A percentile compares a stretch with the other conserved stretches of the same genome.
phyloP scores from a whole-genome alignment of 1,140 invertebrate genomes.

The Protaetia brevitarsis region DNA sequence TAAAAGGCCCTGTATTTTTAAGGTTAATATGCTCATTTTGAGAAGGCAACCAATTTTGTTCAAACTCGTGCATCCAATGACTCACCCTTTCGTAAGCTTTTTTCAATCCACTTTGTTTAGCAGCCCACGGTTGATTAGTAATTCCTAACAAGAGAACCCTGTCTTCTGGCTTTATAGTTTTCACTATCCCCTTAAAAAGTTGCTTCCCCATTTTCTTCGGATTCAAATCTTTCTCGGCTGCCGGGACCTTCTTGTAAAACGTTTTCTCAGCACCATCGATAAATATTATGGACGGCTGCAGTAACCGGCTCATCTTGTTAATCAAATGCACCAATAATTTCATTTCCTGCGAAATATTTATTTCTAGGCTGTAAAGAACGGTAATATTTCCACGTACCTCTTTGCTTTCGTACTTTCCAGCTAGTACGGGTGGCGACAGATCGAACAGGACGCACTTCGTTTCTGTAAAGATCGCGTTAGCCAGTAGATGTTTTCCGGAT shows the following conservation, averaged over 20 bases:
- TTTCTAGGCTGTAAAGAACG: not conserved
- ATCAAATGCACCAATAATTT: constrained; percentile 49
- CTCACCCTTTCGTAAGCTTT: constrained; percentile 52
- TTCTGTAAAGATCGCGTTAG: constrained; percentile 76
- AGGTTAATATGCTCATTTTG: not conserved
- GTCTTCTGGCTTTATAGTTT: constrained; percentile 60
- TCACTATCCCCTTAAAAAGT: constrained; percentile 63
- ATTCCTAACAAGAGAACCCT: constrained; percentile 64
- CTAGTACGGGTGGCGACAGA: constrained; percentile 71
- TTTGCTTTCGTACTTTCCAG: constrained; percentile 73
- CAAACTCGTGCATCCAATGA: not conserved
- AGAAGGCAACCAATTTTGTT: not conserved
- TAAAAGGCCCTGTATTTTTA: too few species aligned
- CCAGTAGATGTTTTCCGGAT: constrained; percentile 74
- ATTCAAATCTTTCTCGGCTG: constrained; percentile 54
- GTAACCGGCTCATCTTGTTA: constrained; percentile 56
- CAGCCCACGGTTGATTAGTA: constrained; percentile 59
- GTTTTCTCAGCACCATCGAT: constrained; percentile 79
- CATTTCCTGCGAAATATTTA: constrained; percentile 35
- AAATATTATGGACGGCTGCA: constrained; percentile 80
- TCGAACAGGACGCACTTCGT: constrained; percentile 74
- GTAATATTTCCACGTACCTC: constrained; percentile 63
- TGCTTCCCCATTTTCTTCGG: constrained; percentile 65
- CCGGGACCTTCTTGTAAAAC: constrained; percentile 73
- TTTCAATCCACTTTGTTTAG: constrained; percentile 46